A percentile compares a stretch with the other conserved stretches of the same genome.
These are phyloP conservation scores for Pangasius djambal DNA, from an alignment of 2,797 vertebrate species.

Conservation along the genomic window DNA sequence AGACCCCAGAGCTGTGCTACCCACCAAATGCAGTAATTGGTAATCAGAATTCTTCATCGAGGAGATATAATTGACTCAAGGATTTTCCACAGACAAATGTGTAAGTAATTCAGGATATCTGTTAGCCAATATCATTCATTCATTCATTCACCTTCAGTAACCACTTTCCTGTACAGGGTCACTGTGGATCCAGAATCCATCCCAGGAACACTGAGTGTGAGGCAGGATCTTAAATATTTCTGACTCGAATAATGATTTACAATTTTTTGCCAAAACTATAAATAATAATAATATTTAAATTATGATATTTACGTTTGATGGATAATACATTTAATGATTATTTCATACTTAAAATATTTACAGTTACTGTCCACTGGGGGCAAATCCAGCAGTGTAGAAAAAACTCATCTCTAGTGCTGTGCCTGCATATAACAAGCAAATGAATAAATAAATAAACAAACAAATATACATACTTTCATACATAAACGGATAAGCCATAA, in stretches of 20 bases:
- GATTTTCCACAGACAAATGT: background rate
- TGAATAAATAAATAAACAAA: background rate
- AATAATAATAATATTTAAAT: background rate
- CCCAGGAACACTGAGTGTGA: background rate
- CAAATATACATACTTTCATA: background rate
- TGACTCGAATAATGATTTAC: background rate
- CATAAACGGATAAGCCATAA: background rate
- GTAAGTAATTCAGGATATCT: background rate
- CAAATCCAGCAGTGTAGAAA: background rate
- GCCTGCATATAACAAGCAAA: background rate
- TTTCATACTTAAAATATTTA: background rate
- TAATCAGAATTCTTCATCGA: background rate
- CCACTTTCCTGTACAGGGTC: background rate
- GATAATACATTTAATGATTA: slow-evolving; percentile 1
- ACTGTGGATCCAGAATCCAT: background rate
- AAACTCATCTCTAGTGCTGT: background rate
- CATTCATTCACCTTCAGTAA: background rate
- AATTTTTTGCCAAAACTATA: background rate
- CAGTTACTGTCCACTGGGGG: background rate
- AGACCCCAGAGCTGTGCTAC: background rate
- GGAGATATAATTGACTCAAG: background rate
- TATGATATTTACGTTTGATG: background rate
- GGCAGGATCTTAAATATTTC: background rate
- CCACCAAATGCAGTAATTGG: background rate
- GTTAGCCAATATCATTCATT: background rate